phyloP scores from a whole-genome alignment of 1,140 invertebrate genomes.

The Penaeus chinensis region DNA sequence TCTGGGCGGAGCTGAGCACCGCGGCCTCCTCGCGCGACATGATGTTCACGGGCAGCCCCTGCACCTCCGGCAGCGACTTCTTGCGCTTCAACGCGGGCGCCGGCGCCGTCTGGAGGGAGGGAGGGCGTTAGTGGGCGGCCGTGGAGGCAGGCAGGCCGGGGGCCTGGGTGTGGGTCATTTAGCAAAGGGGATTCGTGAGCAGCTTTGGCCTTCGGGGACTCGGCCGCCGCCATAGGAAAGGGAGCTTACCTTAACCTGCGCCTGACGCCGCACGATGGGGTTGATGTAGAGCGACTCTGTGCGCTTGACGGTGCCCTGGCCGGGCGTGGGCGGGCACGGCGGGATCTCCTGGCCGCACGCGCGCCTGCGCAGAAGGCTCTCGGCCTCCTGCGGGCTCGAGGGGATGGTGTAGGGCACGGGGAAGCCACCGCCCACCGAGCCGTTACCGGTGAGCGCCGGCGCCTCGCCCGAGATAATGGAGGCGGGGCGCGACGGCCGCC shows the following conservation, averaged over 20 bases:
- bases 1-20: constrained; percentile 87
- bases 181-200: background rate
- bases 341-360: constrained; percentile 87
- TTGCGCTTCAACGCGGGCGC: constrained; percentile 81
- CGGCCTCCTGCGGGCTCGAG: constrained; percentile 83
- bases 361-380: constrained; percentile 75
- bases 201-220: too few species aligned
- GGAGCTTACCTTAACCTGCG: constrained; percentile 64
- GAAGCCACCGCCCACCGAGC: constrained; percentile 59
- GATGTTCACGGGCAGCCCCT: constrained; percentile 80
- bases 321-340: constrained; percentile 80
- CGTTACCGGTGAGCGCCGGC: constrained; percentile 57
- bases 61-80: constrained; percentile 95
- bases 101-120: constrained; percentile 74
- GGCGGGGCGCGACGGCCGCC: constrained; percentile 53
- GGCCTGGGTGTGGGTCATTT: too few species aligned
- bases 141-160: background rate
- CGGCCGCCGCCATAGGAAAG: too few species aligned
- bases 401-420: constrained; percentile 60
- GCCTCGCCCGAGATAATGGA: constrained; percentile 56
- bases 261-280: constrained; percentile 63
- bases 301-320: constrained; percentile 72
- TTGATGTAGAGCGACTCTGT: constrained; percentile 80
- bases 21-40: constrained; percentile 97
- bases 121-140: background rate